A percentile compares a stretch with the other conserved stretches of the same genome.
Conservation (phyloP, 2,113 vertebrate species). For the Phocoena phocoena region DNA sequence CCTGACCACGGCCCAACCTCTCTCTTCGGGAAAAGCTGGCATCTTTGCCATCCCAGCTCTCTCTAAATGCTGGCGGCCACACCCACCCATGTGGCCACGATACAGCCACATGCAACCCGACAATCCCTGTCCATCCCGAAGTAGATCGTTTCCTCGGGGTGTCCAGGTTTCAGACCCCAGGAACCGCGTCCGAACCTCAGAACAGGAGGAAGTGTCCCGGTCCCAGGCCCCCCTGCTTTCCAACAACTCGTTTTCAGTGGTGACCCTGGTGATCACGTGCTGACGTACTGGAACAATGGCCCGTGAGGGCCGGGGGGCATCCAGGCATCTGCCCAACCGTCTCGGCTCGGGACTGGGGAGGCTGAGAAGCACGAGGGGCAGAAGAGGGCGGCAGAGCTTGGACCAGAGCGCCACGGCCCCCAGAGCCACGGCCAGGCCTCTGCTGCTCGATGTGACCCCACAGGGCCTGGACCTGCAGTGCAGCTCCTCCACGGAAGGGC, state of each 20-base stretch:
- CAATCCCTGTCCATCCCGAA: too few species aligned
- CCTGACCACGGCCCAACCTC: background rate
- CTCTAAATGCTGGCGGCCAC: background rate
- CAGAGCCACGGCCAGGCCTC: background rate
- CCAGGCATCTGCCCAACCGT: background rate
- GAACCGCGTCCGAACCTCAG: background rate
- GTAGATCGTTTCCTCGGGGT: background rate
- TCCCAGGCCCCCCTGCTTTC: background rate
- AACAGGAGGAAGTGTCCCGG: accelerated
- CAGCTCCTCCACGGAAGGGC: accelerated
- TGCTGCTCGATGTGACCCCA: accelerated
- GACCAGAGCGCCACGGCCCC: accelerated
- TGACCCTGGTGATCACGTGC: accelerated
- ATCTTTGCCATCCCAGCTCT: background rate
- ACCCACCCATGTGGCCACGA: too few species aligned
- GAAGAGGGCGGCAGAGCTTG: background rate
- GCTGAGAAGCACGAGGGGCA: accelerated
- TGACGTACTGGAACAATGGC: accelerated
- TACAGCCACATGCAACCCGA: accelerated
- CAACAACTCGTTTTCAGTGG: accelerated
- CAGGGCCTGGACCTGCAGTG: background rate
- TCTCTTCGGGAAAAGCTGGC: background rate
- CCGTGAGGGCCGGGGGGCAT: accelerated
- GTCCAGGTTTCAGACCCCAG: background rate
- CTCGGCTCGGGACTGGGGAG: background rate